A percentile compares a stretch with the other conserved stretches of the same genome.
These are phyloP conservation scores for Busseola fusca DNA, from an alignment of 2,888 invertebrate genomes.

Conservation along the genomic window DNA sequence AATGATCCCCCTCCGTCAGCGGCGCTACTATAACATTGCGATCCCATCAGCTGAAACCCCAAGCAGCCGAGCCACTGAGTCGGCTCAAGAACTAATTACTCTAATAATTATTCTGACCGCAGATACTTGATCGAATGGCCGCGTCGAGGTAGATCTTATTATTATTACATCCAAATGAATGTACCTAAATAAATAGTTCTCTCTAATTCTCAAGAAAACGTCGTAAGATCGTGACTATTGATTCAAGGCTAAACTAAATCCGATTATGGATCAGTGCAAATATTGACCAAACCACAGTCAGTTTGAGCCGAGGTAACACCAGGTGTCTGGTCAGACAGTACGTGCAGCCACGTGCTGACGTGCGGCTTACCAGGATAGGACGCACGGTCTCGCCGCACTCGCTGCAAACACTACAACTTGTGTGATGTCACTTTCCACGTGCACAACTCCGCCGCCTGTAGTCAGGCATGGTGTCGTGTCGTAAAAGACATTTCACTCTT, in stretches of 20 bases:
- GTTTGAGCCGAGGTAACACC: too few species aligned
- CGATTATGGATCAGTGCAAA: slow-evolving; percentile 14
- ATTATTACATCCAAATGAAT: slow-evolving; percentile 18
- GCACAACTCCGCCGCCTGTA: background rate
- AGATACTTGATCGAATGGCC: slow-evolving; percentile 8
- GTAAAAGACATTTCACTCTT: too few species aligned
- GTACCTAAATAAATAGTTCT: slow-evolving; percentile 26
- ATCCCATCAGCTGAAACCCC: background rate
- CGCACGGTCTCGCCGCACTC: background rate
- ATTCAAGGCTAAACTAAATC: slow-evolving; percentile 8
- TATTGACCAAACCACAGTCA: slow-evolving; percentile 19
- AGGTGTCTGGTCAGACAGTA: too few species aligned
- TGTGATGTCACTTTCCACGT: background rate
- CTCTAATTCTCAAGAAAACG: slow-evolving; percentile 9
- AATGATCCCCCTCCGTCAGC: too few species aligned
- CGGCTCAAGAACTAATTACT: slow-evolving; percentile 35
- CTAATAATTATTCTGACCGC: slow-evolving; percentile 33
- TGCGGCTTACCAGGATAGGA: background rate
- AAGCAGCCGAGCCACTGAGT: background rate
- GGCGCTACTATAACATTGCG: too few species aligned
- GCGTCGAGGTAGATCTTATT: slow-evolving; percentile 8
- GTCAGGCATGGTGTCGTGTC: too few species aligned
- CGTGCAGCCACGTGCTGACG: background rate
- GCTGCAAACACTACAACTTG: background rate
- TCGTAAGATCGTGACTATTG: slow-evolving; percentile 10